Evolutionary conservation across 2,797 vertebrate species (phyloP).

Genomic region (Tinamus major): DNA sequence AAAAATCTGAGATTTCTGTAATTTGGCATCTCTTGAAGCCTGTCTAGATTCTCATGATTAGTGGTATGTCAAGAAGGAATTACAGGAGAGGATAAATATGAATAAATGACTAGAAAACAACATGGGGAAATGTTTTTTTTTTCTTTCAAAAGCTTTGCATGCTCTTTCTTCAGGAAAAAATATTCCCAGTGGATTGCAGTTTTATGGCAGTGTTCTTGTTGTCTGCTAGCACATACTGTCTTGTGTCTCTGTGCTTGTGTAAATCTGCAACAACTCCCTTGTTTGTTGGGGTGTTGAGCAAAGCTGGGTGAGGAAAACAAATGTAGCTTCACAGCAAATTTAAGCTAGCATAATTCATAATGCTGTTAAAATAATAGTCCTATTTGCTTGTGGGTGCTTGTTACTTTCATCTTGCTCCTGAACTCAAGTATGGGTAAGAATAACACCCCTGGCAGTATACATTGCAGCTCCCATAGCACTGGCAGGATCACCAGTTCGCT

Average conservation of each 20-base stretch:
- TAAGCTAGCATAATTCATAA: background rate
- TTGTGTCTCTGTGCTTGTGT: background rate
- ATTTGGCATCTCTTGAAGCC: conserved; percentile 25
- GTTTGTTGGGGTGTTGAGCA: background rate
- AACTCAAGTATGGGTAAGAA: background rate
- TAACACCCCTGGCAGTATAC: background rate
- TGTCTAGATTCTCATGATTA: conserved; percentile 2
- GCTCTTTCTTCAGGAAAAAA: background rate
- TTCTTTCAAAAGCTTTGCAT: conserved; percentile 2
- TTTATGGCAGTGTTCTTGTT: background rate
- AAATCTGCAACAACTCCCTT: background rate
- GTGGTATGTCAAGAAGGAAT: background rate
- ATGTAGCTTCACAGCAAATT: background rate
- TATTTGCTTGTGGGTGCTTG: background rate
- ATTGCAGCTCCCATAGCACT: background rate
- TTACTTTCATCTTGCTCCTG: background rate
- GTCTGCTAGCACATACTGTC: background rate
- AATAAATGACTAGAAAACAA: background rate
- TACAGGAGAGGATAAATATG: background rate
- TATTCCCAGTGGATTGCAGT: background rate
- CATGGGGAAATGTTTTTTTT: background rate
- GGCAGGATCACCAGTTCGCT: background rate
- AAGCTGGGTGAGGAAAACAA: background rate
- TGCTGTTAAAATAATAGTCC: background rate
- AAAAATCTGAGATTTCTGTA: conserved; percentile 28